phyloP scores from a whole-genome alignment of 2,888 invertebrate genomes.

The Dysmachus trigonus region DNA sequence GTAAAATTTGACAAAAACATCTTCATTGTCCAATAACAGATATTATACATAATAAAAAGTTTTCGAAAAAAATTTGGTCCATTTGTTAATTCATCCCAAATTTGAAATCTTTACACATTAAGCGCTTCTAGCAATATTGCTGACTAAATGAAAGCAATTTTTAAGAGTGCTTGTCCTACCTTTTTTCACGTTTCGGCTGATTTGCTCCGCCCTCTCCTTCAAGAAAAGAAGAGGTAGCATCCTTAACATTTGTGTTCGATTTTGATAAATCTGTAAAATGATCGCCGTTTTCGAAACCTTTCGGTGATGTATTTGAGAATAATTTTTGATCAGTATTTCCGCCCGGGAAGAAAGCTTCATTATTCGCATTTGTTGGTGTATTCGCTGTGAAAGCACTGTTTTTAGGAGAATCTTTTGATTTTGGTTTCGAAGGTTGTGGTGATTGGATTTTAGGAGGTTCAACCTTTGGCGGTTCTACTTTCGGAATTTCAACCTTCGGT shows the following conservation, averaged over 20 bases:
- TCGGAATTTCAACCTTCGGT: slow-evolving; percentile 51
- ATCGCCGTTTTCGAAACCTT: slow-evolving; percentile 56
- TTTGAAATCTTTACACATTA: background rate
- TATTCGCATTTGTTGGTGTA: slow-evolving; percentile 46
- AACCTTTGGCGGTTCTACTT: slow-evolving; percentile 14
- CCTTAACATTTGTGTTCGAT: slow-evolving; percentile 56
- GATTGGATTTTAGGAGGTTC: slow-evolving; percentile 12
- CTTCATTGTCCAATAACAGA: background rate
- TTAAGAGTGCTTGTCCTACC: slow-evolving; percentile 37
- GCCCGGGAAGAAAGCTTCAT: slow-evolving; percentile 43
- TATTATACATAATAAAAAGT: background rate
- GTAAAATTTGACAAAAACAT: background rate
- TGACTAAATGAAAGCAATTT: background rate
- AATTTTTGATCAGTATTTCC: slow-evolving; percentile 56
- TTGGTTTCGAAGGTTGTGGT: slow-evolving; percentile 15
- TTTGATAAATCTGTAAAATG: slow-evolving; percentile 26
- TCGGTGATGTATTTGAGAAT: slow-evolving; percentile 52
- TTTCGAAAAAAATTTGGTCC: background rate
- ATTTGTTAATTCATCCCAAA: background rate
- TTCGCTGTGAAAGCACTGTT: slow-evolving; percentile 45
- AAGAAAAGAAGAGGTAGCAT: slow-evolving; percentile 60
- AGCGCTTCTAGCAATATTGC: background rate
- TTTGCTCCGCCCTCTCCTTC: slow-evolving; percentile 54
- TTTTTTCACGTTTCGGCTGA: slow-evolving; percentile 23
- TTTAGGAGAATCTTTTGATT: slow-evolving; percentile 45